Base-by-base conservation (phyloP, 2,797 vertebrate genomes). In the Coluber constrictor region DNA sequence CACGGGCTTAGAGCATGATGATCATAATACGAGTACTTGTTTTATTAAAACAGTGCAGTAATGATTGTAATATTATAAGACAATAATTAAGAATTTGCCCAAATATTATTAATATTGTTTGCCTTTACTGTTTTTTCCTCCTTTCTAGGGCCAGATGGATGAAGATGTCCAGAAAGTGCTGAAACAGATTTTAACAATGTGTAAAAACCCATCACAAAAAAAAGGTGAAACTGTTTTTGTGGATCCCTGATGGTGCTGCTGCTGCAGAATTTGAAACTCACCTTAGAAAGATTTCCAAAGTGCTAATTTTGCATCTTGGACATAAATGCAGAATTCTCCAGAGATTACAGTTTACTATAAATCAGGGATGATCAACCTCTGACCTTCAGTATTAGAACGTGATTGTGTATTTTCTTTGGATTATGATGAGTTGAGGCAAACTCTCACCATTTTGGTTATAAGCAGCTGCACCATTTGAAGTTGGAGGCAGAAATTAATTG, bases 81-180 rank as follows among this genome's bases (percentile, higher is more conserved):
- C 74, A 83, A 8, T 47, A 83, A 47, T 60, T 87, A 87, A 66
- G 47, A 13, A 18, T 88, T 0, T 88, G 32, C 20, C 88, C 92
- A 7, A 54, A 29, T 61, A 43, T 86, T 70, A 5, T 61, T 87
- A 29, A 88, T n/a, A 51, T 5, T 92, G 20, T 25, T 61, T 94
- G 47, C 86, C 90, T 94, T 18, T 83, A 0, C 16, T 1, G 11
- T 93, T 91, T 20, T 12, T 18, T 5, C 5, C 18, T 18, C 16
- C 18, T 91, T 0, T 95, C 74, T 96, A 99, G 99, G 99, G 99
- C 97, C 99, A 99, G 96, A 99, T 99, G 99, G 99, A 99, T 96
- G 99, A 99, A 98, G 99, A 99, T 56, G 99, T 99, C 90, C 99
- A 99, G 97, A 99, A 99, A 97, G 99, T 99, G 92, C 97, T 99